Conservation (phyloP, 2,797 vertebrate genomes). For the Centroberyx gerrardi region DNA sequence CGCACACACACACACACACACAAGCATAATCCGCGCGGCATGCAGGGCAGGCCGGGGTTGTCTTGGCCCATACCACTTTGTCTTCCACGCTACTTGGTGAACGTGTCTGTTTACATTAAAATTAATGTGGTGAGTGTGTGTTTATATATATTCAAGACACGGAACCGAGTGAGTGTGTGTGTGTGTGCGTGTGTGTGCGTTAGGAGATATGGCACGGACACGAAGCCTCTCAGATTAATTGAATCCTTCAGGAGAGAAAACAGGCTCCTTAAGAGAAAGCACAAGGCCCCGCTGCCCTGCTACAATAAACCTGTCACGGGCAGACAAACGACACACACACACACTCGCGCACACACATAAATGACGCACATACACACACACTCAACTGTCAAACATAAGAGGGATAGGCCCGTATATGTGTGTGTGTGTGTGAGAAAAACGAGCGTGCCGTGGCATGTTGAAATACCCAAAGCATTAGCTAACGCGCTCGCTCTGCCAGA, state of each 20-base stretch:
- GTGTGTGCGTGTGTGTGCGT: slow-evolving; percentile 26
- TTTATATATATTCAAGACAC: slow-evolving; percentile 72
- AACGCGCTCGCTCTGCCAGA: slow-evolving; percentile 64
- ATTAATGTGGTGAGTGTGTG: slow-evolving; percentile 72
- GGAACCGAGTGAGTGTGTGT: slow-evolving; percentile 18
- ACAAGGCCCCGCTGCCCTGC: slow-evolving; percentile 70
- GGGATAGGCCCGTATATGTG: slow-evolving; percentile 58
- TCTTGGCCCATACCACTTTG: slow-evolving; percentile 58
- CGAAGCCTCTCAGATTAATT: slow-evolving; percentile 78
- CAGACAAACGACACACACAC: slow-evolving; percentile 69
- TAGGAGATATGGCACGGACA: slow-evolving; percentile 51
- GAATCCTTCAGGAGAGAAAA: slow-evolving; percentile 82
- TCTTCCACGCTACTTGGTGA: slow-evolving; percentile 61
- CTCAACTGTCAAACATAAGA: slow-evolving; percentile 68
- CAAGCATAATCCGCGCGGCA: slow-evolving; percentile 57
- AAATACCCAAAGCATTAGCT: slow-evolving; percentile 80
- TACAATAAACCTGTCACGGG: slow-evolving; percentile 83
- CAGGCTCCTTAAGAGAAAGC: slow-evolving; percentile 80
- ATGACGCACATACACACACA: slow-evolving; percentile 47
- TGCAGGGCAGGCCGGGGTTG: slow-evolving; percentile 45
- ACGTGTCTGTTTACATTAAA: slow-evolving; percentile 71
- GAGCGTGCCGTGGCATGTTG: slow-evolving; percentile 74
- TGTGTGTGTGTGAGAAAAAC: slow-evolving; percentile 29
- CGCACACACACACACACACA: neutral
- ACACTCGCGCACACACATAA: slow-evolving; percentile 21